Base-by-base conservation (phyloP, 2,888 invertebrate species). In the Lasioglossum zephyrum region DNA sequence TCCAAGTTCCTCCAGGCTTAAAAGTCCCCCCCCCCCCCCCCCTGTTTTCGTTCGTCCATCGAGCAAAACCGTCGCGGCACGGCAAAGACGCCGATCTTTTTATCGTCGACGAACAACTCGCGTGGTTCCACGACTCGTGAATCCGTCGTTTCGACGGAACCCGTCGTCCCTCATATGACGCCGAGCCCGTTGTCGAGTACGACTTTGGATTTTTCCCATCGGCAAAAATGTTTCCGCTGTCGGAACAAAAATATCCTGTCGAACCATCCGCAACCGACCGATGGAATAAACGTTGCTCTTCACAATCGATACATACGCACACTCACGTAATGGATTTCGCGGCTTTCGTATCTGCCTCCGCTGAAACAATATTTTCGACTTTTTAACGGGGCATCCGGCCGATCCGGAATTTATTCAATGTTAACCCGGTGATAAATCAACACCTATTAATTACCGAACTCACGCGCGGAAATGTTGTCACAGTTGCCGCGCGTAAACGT, bases 341-440 rank as follows among this genome's bases (percentile, higher is more conserved):
- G 77, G 70, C 77, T 75, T 72, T 63, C 57, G 31, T 39, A 16
- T 41, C 47, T 53, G 79, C 18, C 63, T 63, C 69, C 39, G 72
- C 44, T 57, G 31, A 79, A 86, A 79, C 57, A 53, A 77, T 73
- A 77, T 77, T 79, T 66, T 26, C n/a, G 72, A 63, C 26, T 57
- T 87, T 74, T 31, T 22, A 66, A 69, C 63, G 31, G 63, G 31
- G 31, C 26, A 31, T 13, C 16, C 26, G 31, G 66, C 69, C 4
- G 9, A 41, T 57, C 2, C n/a, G 41, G 22, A 79, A 78, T 63
- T 77, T 72, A 74, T 89, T 87, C 80, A 81, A 89, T 53, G 63
- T 6, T 31, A 63, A 26, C 31, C 63, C 63, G 63, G 26, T 63
- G 31, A 63, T 63, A 57, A 79, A 57, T 63, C 44, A 26, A 63